Evolutionary conservation across 1,140 invertebrate genomes (phyloP).

Genomic region (Pemphigus obesinymphae): DNA sequence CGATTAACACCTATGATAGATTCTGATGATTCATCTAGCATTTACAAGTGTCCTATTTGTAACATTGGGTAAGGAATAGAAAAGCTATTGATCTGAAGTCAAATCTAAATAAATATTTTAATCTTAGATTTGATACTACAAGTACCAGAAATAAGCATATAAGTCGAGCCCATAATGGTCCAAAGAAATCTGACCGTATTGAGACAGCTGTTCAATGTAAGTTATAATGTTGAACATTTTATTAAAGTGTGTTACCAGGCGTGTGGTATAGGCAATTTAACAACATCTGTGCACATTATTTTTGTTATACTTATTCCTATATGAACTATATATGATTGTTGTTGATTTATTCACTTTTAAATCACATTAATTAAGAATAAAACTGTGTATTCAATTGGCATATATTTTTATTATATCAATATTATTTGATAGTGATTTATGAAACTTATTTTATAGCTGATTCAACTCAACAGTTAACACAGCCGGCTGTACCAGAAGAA

Average conservation of each 20-base stretch:
- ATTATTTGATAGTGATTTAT: too few species aligned
- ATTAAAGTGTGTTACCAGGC: not conserved
- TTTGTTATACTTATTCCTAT: not conserved
- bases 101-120: too few species aligned
- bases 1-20: constrained; percentile 3
- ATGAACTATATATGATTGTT: too few species aligned
- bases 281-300: not conserved
- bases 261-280: constrained; percentile 18
- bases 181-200: constrained; percentile 6
- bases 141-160: constrained; percentile 38
- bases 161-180: constrained; percentile 25
- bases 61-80: constrained; percentile 4
- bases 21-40: not conserved
- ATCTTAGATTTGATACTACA: constrained; percentile 16
- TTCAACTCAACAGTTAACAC: not conserved
- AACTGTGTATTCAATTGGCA: too few species aligned
- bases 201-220: not conserved
- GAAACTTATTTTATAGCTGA: not conserved
- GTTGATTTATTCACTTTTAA: too few species aligned
- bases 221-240: not conserved
- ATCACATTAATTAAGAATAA: too few species aligned
- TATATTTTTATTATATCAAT: too few species aligned
- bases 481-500: constrained; percentile 1
- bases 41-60: constrained; percentile 35
- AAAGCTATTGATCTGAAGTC: not conserved